Base-by-base conservation (phyloP, 1,140 invertebrate species). In the Tenebrio molitor region DNA sequence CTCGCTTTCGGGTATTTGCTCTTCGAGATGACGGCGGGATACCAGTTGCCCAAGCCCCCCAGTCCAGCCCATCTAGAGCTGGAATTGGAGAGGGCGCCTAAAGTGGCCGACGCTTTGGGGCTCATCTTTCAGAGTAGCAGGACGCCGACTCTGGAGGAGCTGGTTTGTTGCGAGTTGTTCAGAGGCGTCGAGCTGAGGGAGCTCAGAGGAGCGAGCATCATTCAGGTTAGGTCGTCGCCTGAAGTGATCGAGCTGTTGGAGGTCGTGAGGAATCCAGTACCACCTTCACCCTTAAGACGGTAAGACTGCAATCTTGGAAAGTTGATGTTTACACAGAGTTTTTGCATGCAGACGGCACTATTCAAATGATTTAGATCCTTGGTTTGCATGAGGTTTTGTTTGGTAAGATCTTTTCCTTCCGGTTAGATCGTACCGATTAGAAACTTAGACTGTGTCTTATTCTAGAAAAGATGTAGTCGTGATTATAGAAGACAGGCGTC, bases 1-100 rank as follows among this genome's bases (percentile, higher is more conserved):
- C 85, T 96, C 65, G 93, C 91, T 70, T 94, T 97, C 79, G 89
- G 89, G 1, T 92, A 95, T 82, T 88, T 97, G 76, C 84, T 97
- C 23, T 96, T 94, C 83, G 94, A 97, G 86, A 97, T 97, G 95
- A 92, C 92, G 78, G 89, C 92, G 16, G 95, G 93, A 1, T 91
- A 92, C 74, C 93, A 95, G 79, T 84, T 96, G 44, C 88, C 89
- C 73, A 87, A 88, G 64, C 88, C 93, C 10, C 92, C 93, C 14
- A 90, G 89, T 71, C 85, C 88, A 74, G 87, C 87, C 71, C 91
- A 94, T 78, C 84, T 94, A 74, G 87, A 87, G 73, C 83, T 88
- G 21, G 92, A 95, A 78, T 83, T 96, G 70, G 85, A 90, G 67
- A 87, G 89, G 79, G 92, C 92, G 84, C 91, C 92, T 17, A 79